phyloP scores from a whole-genome alignment of 2,113 vertebrate genomes.

The Toxotes chatareus region DNA sequence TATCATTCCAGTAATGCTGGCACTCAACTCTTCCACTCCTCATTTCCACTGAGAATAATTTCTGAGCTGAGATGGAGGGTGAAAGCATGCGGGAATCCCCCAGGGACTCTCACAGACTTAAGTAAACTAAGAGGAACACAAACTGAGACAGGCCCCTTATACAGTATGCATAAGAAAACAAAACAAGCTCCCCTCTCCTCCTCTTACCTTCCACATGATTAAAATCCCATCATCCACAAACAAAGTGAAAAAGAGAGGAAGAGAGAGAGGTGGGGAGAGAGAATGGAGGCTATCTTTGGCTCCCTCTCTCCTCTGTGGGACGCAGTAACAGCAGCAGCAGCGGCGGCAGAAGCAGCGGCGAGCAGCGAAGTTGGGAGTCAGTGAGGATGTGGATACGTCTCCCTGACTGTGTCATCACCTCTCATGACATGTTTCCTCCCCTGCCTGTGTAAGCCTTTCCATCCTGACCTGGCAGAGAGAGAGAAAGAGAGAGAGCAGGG shows the following conservation, averaged over 20 bases:
- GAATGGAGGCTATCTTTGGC: constrained; percentile 60
- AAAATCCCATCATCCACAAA: constrained; percentile 81
- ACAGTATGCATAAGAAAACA: background rate
- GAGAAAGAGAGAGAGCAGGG: constrained; percentile 52
- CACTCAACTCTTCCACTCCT: constrained; percentile 47
- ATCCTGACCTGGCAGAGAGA: constrained; percentile 72
- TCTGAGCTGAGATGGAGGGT: constrained; percentile 28
- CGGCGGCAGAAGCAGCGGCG: background rate
- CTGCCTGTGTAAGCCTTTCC: constrained; percentile 74
- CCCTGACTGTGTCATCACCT: constrained; percentile 78
- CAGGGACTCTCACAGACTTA: constrained; percentile 24
- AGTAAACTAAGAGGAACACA: constrained; percentile 53
- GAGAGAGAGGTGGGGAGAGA: constrained; percentile 39
- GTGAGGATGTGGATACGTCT: constrained; percentile 68
- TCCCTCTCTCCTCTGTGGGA: constrained; percentile 65
- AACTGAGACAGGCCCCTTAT: constrained; percentile 19
- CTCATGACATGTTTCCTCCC: constrained; percentile 81
- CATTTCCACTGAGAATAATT: constrained; percentile 50
- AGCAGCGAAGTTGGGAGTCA: constrained; percentile 53
- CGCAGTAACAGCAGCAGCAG: constrained; percentile 5
- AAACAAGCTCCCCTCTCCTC: constrained; percentile 8
- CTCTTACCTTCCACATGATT: constrained; percentile 84
- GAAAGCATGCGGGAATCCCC: constrained; percentile 57
- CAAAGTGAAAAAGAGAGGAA: constrained; percentile 71
- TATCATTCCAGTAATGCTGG: constrained; percentile 74